These are phyloP conservation scores for Aphelenchoides besseyi DNA, from an alignment of 1,140 invertebrate genomes.

Conservation along the genomic window DNA sequence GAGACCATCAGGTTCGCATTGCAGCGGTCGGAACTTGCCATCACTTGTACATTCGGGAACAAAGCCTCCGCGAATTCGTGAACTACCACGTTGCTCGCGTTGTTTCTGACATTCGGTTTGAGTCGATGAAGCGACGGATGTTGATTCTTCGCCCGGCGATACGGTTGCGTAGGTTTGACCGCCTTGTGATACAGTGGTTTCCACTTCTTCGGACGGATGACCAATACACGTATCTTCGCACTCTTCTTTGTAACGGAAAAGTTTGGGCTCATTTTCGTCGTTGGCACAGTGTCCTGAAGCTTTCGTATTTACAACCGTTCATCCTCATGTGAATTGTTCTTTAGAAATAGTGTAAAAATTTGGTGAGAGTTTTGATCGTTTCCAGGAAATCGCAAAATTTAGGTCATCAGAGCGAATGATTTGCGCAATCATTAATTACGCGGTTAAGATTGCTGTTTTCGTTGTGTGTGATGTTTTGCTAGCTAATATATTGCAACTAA, in stretches of 20 bases:
- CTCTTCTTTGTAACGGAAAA: conserved; percentile 63
- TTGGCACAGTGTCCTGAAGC: conserved; percentile 57
- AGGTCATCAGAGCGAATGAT: too few species aligned
- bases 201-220: not conserved
- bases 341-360: not conserved
- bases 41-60: conserved; percentile 48
- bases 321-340: not conserved
- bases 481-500: too few species aligned
- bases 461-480: too few species aligned
- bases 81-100: conserved; percentile 31
- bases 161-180: conserved; percentile 29
- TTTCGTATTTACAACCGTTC: not conserved
- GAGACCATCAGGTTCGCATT: conserved; percentile 55
- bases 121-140: conserved; percentile 15
- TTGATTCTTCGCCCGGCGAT: conserved; percentile 14
- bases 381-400: too few species aligned
- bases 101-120: conserved; percentile 54
- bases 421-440: not conserved
- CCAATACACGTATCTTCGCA: conserved; percentile 59
- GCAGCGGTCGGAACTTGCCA: conserved; percentile 50
- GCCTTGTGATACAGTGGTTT: conserved; percentile 8
- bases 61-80: conserved; percentile 50
- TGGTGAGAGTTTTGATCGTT: not conserved
- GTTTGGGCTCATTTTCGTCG: conserved; percentile 56
- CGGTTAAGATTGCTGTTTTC: not conserved